Evolutionary conservation across 1,140 invertebrate genomes (phyloP), one percentile per base, ranked within the genome.

Genomic region (Drosophila saltans): DNA sequence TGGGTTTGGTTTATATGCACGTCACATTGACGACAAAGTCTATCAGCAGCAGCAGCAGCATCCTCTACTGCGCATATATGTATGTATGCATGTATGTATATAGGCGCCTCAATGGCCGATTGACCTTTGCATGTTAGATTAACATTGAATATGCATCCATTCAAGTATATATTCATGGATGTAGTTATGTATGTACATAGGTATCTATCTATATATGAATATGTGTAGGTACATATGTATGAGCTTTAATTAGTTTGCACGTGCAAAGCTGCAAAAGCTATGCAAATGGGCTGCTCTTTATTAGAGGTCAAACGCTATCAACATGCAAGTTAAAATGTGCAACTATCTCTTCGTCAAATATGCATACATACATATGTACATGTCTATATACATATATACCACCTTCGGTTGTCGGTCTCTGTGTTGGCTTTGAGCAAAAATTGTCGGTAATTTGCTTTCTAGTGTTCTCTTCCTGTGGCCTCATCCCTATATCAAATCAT

Each of bases 61-160:
- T 69, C 79, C 74, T 66, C 69, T 41, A 61, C 39, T 64, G 33
- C 62, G 40, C 72, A 55, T 40, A 11, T 60, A 7, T 62, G 41
- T 64, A 55, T 56, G 39, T 45, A 55, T 58, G 30, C 56, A 52
- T 41, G 39, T 56, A 43, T 70, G 24, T 72, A 43, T 26, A 48
- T 40, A 24, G 43, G 69, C 55, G 76, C 79, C 52, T 86, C 79
- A 80, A 74, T 82, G 84, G 76, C 80, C 84, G 84, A 88, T 83
- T 88, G 83, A 88, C 83, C 84, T 88, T 88, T 88, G 83, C 73
- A 88, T 78, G 71, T 78, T 83, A 88, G 84, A 89, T 88, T 88
- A 88, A 83, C 83, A 88, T 74, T 88, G 77, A 88, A 71, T 75
- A 69, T 67, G 64, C 70, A 77, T 56, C 40, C 56, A 7, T 28